Evolutionary conservation across 2,113 vertebrate genomes (phyloP).

Genomic region (Hypomesus transpacificus): DNA sequence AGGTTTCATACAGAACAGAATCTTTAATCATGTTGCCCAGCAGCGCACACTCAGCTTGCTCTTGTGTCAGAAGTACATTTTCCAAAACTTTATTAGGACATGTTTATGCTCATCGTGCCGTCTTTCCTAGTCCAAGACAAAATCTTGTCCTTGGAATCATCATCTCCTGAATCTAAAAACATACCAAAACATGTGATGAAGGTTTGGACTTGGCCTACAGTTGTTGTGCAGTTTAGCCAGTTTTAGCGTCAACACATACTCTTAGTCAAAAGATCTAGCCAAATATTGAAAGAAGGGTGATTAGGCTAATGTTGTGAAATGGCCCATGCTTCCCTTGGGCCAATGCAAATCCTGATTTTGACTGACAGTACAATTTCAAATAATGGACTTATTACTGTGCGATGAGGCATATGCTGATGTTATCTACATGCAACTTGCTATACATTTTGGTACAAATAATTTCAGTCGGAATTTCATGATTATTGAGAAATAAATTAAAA

Average conservation of each 20-base stretch:
- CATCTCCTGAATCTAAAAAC: constrained; percentile 36
- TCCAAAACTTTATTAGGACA: too few species aligned
- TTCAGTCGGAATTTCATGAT: too few species aligned
- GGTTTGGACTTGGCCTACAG: constrained; percentile 27
- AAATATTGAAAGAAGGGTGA: constrained; percentile 31
- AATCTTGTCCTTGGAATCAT: neutral
- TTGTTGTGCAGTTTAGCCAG: neutral
- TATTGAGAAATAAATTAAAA: too few species aligned
- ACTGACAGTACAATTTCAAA: constrained; percentile 29
- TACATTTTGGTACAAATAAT: too few species aligned
- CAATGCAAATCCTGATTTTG: constrained; percentile 27
- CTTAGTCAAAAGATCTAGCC: constrained; percentile 43
- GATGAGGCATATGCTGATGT: constrained; percentile 17
- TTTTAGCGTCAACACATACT: constrained; percentile 30
- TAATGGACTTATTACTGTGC: constrained; percentile 15
- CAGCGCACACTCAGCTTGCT: too few species aligned
- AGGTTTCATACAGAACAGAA: too few species aligned
- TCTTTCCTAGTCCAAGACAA: too few species aligned
- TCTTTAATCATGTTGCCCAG: too few species aligned
- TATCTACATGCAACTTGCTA: neutral
- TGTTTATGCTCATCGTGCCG: too few species aligned
- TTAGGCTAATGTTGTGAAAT: constrained; percentile 46
- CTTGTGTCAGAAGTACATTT: too few species aligned
- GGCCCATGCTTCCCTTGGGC: constrained; percentile 20
- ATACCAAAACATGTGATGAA: constrained; percentile 33